These are phyloP conservation scores for Nowickia ferox DNA, from an alignment of 2,888 invertebrate genomes.

Conservation along the genomic window DNA sequence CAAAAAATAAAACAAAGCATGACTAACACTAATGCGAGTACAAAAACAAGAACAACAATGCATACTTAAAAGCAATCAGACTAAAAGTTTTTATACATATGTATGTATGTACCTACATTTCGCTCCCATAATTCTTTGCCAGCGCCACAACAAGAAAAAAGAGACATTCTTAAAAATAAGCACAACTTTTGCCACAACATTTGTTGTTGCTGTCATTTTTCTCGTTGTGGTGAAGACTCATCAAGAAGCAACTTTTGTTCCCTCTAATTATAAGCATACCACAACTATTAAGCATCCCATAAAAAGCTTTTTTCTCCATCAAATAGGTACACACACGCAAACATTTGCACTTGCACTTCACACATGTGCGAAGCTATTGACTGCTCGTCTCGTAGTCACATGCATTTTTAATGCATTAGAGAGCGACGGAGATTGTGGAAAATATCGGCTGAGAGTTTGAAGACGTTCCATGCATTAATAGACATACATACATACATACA, in stretches of 20 bases:
- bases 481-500: neutral
- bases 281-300: constrained; percentile 43
- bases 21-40: constrained; percentile 59
- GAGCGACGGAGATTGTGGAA: constrained; percentile 4
- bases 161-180: constrained; percentile 46
- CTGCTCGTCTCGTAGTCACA: neutral
- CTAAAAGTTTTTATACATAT: constrained; percentile 47
- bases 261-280: constrained; percentile 15
- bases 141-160: neutral
- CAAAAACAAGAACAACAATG: constrained; percentile 37
- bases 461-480: neutral
- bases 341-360: constrained; percentile 1
- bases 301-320: constrained; percentile 53
- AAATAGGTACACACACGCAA: neutral
- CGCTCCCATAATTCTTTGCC: constrained; percentile 40
- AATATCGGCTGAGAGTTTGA: neutral
- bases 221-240: neutral
- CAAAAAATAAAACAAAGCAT: constrained; percentile 18
- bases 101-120: too few relatives aligned
- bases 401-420: constrained; percentile 23
- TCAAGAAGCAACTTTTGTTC: constrained; percentile 34
- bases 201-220: neutral
- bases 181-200: constrained; percentile 21
- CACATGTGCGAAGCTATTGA: neutral
- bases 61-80: constrained; percentile 28